Evolutionary conservation across 2,888 invertebrate species (phyloP).

Genomic region (Dascillus cervinus): DNA sequence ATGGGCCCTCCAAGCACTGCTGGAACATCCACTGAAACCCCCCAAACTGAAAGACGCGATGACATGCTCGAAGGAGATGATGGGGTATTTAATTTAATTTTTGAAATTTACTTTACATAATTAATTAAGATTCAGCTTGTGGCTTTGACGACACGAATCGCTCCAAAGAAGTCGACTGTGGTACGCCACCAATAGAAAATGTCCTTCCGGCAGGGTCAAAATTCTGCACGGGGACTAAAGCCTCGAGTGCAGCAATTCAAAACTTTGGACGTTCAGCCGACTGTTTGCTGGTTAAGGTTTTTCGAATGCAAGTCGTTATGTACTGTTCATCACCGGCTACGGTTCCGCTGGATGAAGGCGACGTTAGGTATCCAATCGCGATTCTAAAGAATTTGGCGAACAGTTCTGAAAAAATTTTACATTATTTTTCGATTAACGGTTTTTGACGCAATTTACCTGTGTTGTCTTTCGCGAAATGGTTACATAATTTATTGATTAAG

Average conservation of each 20-base stretch:
- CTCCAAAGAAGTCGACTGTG: too few relatives aligned
- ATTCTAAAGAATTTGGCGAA: conserved; percentile 27
- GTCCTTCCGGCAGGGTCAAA: too few relatives aligned
- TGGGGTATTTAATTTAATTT: too few relatives aligned
- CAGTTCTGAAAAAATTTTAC: conserved; percentile 23
- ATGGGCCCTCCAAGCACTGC: too few relatives aligned
- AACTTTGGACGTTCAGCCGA: conserved; percentile 29
- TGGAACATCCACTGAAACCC: too few relatives aligned
- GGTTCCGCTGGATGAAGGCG: conserved; percentile 25
- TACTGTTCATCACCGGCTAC: conserved; percentile 28
- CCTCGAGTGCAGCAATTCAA: conserved; percentile 33
- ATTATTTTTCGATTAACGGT: background rate
- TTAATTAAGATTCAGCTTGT: too few relatives aligned
- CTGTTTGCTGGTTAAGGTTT: conserved; percentile 19
- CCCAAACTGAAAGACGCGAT: too few relatives aligned
- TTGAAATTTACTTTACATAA: too few relatives aligned
- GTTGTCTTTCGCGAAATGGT: conserved; percentile 32
- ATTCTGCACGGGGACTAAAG: too few relatives aligned
- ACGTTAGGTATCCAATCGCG: conserved; percentile 27
- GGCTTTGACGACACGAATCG: too few relatives aligned
- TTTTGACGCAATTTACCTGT: conserved; percentile 14
- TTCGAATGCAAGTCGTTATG: conserved; percentile 18
- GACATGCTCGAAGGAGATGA: too few relatives aligned
- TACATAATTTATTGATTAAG: conserved; percentile 31
- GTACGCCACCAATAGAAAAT: too few relatives aligned